Base-by-base conservation (phyloP, 2,888 invertebrate species). In the Salpingus planirostris region DNA sequence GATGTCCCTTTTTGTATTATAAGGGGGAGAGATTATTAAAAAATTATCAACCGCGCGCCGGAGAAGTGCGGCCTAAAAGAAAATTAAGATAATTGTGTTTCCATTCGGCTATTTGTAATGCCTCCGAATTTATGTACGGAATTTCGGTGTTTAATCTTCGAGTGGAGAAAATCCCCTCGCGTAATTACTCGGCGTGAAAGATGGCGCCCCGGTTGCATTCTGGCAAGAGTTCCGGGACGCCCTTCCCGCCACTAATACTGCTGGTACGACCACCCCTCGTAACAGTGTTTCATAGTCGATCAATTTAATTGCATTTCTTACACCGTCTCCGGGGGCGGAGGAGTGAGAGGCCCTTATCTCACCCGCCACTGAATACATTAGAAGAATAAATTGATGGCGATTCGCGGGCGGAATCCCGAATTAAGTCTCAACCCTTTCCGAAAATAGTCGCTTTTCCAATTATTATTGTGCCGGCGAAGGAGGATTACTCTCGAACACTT, bases 51-150 rank as follows among this genome's bases (percentile, higher is more conserved):
- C 49, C 50, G 47, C 38, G 47, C 50, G 50, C 49, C 37, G 32
- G 38, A 44, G 43, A 51, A 48, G 43, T 44, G 45, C 40, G 44
- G 49, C 37, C 39, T 46, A 58, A 59, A 59, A 57, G 57, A 58
- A 60, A 62, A 62, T 61, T 58, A 58, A 59, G 60, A 60, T 60
- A 61, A 62, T 62, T 59, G 57, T 57, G 55, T 58, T 60, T 59
- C 55, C 57, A 59, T 60, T 59, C 50, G 56, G 54, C 52, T 56
- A 60, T 60, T 59, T 60, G 60, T 59, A 57, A 58, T 55, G 54
- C 53, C 49, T 43, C 45, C 34, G 48, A 56, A 60, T 61, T 62
- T 60, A 60, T 62, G 57, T 54, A 53, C 49, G 57, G 58, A 61
- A 60, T 59, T 60, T 59, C 50, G 47, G 55, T 57, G 54, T 59